Percentiles rank a stretch among this genome's conserved stretches.
These are phyloP conservation scores for Coelogynopora nodosa DNA, from an alignment of 2,888 invertebrate genomes.

Conservation along the genomic window DNA sequence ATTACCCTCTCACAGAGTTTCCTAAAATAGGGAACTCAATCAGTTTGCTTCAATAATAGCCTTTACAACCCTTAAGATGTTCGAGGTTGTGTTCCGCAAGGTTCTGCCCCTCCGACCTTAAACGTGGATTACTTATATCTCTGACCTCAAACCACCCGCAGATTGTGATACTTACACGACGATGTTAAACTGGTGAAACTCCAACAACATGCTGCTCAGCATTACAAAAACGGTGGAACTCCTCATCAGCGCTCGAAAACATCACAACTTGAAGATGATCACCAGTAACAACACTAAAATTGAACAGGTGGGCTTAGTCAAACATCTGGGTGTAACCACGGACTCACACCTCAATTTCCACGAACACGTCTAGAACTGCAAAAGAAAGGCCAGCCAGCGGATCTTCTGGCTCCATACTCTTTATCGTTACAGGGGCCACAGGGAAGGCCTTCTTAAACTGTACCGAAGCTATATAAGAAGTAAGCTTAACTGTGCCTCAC, in stretches of 20 bases:
- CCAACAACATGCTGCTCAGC: conserved; percentile 8
- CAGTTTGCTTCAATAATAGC: background rate
- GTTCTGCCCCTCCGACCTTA: background rate
- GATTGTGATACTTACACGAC: background rate
- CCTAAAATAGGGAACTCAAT: background rate
- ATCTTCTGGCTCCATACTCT: conserved; percentile 30
- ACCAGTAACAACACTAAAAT: conserved; percentile 3
- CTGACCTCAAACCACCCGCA: conserved; percentile 9
- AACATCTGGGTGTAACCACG: conserved; percentile 21
- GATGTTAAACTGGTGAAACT: background rate
- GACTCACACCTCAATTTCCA: conserved; percentile 26
- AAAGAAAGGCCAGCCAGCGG: conserved; percentile 25
- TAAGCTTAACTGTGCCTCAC: conserved; percentile 12
- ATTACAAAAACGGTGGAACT: background rate
- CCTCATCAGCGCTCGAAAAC: conserved; percentile 1
- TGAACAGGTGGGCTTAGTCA: conserved; percentile 11
- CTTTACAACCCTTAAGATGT: background rate
- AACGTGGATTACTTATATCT: background rate
- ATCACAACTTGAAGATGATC: conserved; percentile 5
- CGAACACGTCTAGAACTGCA: conserved; percentile 10
- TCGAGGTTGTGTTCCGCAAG: background rate
- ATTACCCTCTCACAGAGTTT: background rate
- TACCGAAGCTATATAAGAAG: conserved; percentile 22
- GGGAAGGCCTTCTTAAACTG: conserved; percentile 27
- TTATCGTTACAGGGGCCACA: background rate